phyloP scores from a whole-genome alignment of 2,888 invertebrate species.

The Apamea anceps region DNA sequence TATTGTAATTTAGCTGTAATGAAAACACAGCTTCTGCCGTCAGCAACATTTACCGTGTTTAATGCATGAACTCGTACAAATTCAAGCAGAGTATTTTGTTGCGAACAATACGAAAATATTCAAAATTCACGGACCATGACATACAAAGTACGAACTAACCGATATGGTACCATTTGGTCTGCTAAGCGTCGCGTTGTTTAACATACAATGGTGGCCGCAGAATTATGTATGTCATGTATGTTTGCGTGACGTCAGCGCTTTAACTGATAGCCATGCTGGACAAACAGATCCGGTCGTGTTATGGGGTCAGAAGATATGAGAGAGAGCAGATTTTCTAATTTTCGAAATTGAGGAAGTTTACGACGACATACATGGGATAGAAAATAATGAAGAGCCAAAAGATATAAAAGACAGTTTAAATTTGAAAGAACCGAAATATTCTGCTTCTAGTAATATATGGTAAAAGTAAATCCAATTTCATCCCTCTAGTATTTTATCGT shows the following conservation, averaged over 20 bases:
- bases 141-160: slow-evolving; percentile 52
- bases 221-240: slow-evolving; percentile 61
- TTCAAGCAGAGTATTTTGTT: slow-evolving; percentile 43
- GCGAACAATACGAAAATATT: slow-evolving; percentile 56
- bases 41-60: slow-evolving; percentile 23
- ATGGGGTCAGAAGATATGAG: slow-evolving; percentile 43
- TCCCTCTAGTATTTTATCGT: slow-evolving; percentile 28
- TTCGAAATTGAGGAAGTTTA: slow-evolving; percentile 32
- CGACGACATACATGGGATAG: background rate
- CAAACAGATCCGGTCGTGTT: slow-evolving; percentile 57
- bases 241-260: slow-evolving; percentile 54
- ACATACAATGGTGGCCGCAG: slow-evolving; percentile 60
- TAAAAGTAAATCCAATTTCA: slow-evolving; percentile 36
- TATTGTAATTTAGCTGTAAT: slow-evolving; percentile 30
- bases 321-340: slow-evolving; percentile 43
- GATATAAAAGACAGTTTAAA: slow-evolving; percentile 19
- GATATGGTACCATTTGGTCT: slow-evolving; percentile 59
- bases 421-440: slow-evolving; percentile 21
- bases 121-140: slow-evolving; percentile 60
- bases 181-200: slow-evolving; percentile 52
- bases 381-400: slow-evolving; percentile 5
- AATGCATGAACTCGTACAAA: slow-evolving; percentile 38
- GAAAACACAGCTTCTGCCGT: slow-evolving; percentile 27
- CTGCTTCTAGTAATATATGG: slow-evolving; percentile 8
- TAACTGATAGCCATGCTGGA: slow-evolving; percentile 51